Percentiles rank a stretch among this genome's conserved stretches.
Evolutionary conservation across 1,140 invertebrate genomes (phyloP).

Genomic region (Aphelinus certus): DNA sequence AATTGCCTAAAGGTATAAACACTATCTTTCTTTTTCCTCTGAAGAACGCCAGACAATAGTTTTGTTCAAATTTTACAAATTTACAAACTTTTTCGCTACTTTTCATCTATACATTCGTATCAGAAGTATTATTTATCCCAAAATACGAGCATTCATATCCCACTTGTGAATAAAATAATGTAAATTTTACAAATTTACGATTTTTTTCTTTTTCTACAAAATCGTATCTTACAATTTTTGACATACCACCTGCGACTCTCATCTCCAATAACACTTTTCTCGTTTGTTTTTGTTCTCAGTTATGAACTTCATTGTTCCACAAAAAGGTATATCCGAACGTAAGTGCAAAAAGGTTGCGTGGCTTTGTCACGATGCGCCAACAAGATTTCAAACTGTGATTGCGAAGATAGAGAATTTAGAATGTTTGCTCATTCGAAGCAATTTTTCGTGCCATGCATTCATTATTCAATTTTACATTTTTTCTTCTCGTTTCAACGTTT

Average conservation of each 20-base stretch:
- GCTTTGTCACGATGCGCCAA: conserved; percentile 28
- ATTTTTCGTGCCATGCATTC: conserved; percentile 9
- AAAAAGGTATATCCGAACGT: conserved; percentile 30
- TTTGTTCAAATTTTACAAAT: conserved; percentile 35
- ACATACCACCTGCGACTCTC: background rate
- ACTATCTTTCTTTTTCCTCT: conserved; percentile 17
- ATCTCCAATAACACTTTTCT: conserved; percentile 39
- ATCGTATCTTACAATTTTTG: conserved; percentile 12
- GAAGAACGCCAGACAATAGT: background rate
- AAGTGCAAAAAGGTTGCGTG: conserved; percentile 39
- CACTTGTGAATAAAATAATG: conserved; percentile 17
- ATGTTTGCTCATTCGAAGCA: background rate
- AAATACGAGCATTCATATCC: conserved; percentile 27
- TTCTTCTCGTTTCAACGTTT: background rate
- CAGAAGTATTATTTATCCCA: conserved; percentile 21
- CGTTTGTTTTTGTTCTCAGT: conserved; percentile 14
- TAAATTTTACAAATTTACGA: conserved; percentile 38
- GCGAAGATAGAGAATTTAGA: conserved; percentile 28
- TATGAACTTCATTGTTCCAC: conserved; percentile 28
- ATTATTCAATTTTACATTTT: conserved; percentile 5
- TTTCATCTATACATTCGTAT: conserved; percentile 6
- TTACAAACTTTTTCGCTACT: conserved; percentile 27
- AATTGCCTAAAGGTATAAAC: conserved; percentile 34
- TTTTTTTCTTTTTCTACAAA: conserved; percentile 26
- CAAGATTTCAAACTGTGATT: conserved; percentile 38